These are phyloP conservation scores for Coregonus sp. DNA, from an alignment of 2,797 vertebrate species.

Conservation along the genomic window DNA sequence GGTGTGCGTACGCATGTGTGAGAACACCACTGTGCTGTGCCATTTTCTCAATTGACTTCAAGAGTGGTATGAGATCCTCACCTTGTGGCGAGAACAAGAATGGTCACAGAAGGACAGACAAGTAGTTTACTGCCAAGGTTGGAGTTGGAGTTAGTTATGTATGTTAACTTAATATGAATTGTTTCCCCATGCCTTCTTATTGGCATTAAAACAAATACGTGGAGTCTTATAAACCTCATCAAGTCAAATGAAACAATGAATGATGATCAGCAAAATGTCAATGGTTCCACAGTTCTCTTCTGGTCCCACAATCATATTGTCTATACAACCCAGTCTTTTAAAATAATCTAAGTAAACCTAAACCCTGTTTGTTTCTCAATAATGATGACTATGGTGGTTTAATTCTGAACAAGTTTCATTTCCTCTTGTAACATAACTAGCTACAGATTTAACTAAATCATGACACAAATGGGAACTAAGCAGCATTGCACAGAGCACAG, in stretches of 20 bases:
- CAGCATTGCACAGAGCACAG: not conserved
- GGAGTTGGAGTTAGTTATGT: not conserved
- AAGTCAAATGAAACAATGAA: too few species aligned
- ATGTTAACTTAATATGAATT: too few species aligned
- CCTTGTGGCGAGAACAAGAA: slow-evolving; percentile 21
- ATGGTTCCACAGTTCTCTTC: not conserved
- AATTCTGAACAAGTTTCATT: not conserved
- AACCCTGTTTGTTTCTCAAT: not conserved
- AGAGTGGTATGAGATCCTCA: slow-evolving; percentile 5
- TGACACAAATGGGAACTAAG: not conserved
- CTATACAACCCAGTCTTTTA: not conserved
- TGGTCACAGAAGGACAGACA: not conserved
- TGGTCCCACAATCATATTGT: not conserved
- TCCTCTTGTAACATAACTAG: not conserved
- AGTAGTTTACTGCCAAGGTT: not conserved
- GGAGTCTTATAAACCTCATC: too few species aligned
- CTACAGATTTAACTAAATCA: not conserved
- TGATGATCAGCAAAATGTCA: not conserved
- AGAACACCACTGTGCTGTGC: too few species aligned
- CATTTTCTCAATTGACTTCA: not conserved
- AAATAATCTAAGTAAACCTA: not conserved
- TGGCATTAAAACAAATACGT: too few species aligned
- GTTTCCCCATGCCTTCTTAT: too few species aligned
- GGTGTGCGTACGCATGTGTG: too few species aligned
- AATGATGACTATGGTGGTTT: not conserved